phyloP scores from a whole-genome alignment of 2,888 invertebrate genomes.

The Lepidocyrtoides sp. region DNA sequence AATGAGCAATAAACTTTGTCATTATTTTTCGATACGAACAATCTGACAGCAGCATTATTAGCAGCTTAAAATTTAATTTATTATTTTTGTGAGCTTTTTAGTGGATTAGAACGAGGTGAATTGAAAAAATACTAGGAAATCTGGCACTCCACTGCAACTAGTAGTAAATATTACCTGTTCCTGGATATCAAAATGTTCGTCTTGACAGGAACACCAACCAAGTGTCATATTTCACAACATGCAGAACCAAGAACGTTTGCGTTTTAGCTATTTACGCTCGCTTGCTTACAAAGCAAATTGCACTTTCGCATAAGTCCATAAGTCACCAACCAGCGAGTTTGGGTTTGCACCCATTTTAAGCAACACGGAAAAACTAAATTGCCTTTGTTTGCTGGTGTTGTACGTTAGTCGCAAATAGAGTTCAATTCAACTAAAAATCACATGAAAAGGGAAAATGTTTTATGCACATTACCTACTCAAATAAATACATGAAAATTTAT shows the following conservation, averaged over 20 bases:
- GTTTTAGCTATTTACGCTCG: no score
- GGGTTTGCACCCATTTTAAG: no score
- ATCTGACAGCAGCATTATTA: no score
- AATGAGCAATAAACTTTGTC: neutral
- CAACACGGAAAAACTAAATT: no score
- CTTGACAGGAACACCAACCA: slow-evolving; percentile 33
- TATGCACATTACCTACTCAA: slow-evolving; percentile 34
- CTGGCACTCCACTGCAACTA: neutral
- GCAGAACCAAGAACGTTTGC: neutral
- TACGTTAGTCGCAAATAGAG: slow-evolving; percentile 1
- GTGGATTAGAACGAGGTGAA: neutral
- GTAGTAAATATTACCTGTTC: neutral
- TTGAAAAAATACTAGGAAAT: slow-evolving; percentile 35
- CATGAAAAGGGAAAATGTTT: slow-evolving; percentile 61
- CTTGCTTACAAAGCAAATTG: no score
- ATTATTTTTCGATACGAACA: neutral
- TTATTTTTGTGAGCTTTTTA: neutral
- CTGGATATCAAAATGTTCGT: slow-evolving; percentile 44
- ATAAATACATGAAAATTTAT: slow-evolving; percentile 29
- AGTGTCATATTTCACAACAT: slow-evolving; percentile 11
- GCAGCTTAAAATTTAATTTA: neutral
- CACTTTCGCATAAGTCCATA: neutral
- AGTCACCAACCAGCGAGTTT: no score
- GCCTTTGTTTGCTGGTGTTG: neutral
- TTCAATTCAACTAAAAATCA: slow-evolving; percentile 37